A percentile compares a stretch with the other conserved stretches of the same genome.
These are phyloP conservation scores for Fopius arisanus DNA, from an alignment of 1,140 invertebrate genomes.

Conservation along the genomic window DNA sequence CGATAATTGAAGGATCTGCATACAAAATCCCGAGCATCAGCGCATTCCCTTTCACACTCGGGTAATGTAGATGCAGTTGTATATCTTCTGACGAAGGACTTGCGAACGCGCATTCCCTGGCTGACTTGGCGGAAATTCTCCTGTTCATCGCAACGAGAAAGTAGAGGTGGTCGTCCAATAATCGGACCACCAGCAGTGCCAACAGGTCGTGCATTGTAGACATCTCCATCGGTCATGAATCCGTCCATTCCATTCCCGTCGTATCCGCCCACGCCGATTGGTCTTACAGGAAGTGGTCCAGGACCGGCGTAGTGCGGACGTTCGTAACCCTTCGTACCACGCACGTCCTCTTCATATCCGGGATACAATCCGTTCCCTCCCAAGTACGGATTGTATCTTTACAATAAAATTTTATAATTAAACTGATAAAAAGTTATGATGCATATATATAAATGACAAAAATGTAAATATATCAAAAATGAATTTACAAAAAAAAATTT, in stretches of 20 bases:
- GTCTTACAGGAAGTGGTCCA: constrained; percentile 44
- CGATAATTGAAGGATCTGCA: constrained; percentile 87
- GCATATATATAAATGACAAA: too few species aligned
- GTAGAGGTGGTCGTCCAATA: constrained; percentile 58
- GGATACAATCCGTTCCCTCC: constrained; percentile 35
- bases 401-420: too few species aligned
- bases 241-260: constrained; percentile 56
- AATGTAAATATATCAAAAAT: constrained; percentile 17
- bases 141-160: constrained; percentile 76
- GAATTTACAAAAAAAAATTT: neutral
- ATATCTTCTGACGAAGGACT: constrained; percentile 79
- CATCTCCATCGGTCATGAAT: constrained; percentile 59
- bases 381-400: neutral
- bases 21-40: constrained; percentile 83
- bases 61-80: constrained; percentile 76
- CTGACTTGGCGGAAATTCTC: constrained; percentile 84
- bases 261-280: constrained; percentile 50
- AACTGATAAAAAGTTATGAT: too few species aligned
- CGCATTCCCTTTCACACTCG: constrained; percentile 84
- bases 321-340: constrained; percentile 50
- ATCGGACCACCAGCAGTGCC: constrained; percentile 58
- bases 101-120: constrained; percentile 76
- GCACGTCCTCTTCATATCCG: constrained; percentile 41
- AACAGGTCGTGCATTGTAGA: constrained; percentile 55
- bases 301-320: constrained; percentile 47